Conservation (phyloP, 2,113 vertebrate species). For the Leptocoma aspasia region DNA sequence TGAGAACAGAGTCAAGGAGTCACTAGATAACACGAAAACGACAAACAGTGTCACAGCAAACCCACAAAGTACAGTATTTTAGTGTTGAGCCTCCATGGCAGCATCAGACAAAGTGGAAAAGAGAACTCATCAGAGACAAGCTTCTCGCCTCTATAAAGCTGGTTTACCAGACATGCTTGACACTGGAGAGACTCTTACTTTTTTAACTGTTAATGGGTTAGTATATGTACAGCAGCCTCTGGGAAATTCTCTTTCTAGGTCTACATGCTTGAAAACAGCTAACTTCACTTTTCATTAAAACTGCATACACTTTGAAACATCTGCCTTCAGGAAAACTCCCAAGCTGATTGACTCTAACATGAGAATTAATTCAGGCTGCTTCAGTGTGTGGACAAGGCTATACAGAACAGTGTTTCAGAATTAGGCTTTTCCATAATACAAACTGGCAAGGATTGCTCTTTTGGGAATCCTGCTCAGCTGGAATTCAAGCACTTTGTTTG, state of each 20-base stretch:
- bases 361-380: conserved; percentile 63
- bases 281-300: conserved; percentile 56
- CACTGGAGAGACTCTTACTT: conserved; percentile 25
- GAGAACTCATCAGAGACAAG: not conserved
- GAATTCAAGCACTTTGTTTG: conserved; percentile 52
- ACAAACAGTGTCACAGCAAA: not conserved
- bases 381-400: not conserved
- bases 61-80: not conserved
- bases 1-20: not conserved
- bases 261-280: conserved; percentile 30
- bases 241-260: conserved; percentile 45
- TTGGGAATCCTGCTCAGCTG: conserved; percentile 37
- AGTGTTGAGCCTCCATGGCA: not conserved
- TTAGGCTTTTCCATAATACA: conserved; percentile 41
- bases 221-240: conserved; percentile 38
- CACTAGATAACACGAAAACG: not conserved
- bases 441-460: conserved; percentile 53
- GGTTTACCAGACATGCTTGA: conserved; percentile 5
- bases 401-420: not conserved
- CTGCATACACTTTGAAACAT: conserved; percentile 26
- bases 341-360: conserved; percentile 48
- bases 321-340: conserved; percentile 60
- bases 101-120: not conserved
- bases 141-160: not conserved
- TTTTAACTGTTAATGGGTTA: conserved; percentile 49